Evolutionary conservation across 1,140 invertebrate genomes (phyloP).

Genomic region (Drosophila malerkotliana): DNA sequence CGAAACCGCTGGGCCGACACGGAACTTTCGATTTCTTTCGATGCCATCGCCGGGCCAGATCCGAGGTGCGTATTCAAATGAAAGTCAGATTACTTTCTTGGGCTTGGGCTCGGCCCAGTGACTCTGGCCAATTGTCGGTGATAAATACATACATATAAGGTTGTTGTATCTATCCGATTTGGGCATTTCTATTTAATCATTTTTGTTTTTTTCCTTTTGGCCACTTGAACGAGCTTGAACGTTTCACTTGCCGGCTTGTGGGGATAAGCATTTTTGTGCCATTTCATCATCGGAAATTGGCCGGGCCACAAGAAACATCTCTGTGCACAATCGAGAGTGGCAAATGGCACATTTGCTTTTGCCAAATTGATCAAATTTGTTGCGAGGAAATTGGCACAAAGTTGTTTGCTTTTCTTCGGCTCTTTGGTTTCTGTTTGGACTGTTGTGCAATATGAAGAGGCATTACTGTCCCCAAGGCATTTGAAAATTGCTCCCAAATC

Average conservation of each 20-base stretch:
- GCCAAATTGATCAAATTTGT: slow-evolving; percentile 47
- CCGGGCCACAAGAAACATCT: slow-evolving; percentile 12
- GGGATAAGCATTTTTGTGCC: slow-evolving; percentile 53
- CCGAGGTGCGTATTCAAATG: slow-evolving; percentile 57
- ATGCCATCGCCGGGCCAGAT: slow-evolving; percentile 67
- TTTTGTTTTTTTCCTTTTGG: slow-evolving; percentile 13
- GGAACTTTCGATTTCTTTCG: slow-evolving; percentile 81
- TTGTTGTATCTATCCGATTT: slow-evolving; percentile 26
- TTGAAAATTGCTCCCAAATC: slow-evolving; percentile 35
- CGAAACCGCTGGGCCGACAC: slow-evolving; percentile 56
- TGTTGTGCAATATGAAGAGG: slow-evolving; percentile 39
- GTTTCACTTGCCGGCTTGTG: slow-evolving; percentile 33
- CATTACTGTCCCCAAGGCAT: slow-evolving; percentile 17
- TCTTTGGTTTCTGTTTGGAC: slow-evolving; percentile 5
- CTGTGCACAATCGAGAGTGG: slow-evolving; percentile 46
- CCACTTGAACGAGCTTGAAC: too few relatives aligned
- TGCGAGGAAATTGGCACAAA: slow-evolving; percentile 50
- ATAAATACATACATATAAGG: slow-evolving; percentile 21
- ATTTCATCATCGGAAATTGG: slow-evolving; percentile 77
- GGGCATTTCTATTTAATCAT: slow-evolving; percentile 44
- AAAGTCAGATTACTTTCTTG: slow-evolving; percentile 63
- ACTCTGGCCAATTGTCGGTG: slow-evolving; percentile 42
- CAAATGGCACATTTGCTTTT: slow-evolving; percentile 45
- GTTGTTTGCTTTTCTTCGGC: slow-evolving; percentile 43
- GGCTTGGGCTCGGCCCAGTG: slow-evolving; percentile 28